phyloP scores from a whole-genome alignment of 2,888 invertebrate species.

The Coenonympha arcania region DNA sequence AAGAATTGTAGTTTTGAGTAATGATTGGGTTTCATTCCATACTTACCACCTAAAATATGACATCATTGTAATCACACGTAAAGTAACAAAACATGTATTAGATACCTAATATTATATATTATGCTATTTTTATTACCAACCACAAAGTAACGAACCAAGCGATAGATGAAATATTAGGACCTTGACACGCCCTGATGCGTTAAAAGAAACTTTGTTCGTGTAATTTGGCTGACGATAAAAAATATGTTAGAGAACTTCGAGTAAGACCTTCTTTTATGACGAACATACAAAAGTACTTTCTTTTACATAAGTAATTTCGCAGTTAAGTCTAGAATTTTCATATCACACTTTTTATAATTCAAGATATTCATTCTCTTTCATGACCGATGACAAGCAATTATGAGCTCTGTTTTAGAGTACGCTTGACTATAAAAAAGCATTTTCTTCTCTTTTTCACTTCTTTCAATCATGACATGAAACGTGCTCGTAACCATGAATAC shows the following conservation, averaged over 20 bases:
- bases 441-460: no score
- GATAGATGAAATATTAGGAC: conserved; percentile 43
- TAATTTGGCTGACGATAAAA: background rate
- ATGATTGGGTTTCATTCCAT: background rate
- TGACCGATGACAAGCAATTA: no score
- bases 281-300: background rate
- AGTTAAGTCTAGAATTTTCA: no score
- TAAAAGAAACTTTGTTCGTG: conserved; percentile 33
- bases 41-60: background rate
- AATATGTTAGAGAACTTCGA: background rate
- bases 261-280: background rate
- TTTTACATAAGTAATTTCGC: no score
- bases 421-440: no score
- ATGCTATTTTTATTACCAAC: no score
- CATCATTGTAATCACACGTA: background rate
- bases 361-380: no score
- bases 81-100: background rate
- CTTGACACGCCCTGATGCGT: conserved; percentile 46
- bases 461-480: no score
- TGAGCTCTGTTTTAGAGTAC: no score
- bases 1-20: background rate
- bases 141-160: conserved; percentile 27
- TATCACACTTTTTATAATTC: no score
- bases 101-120: no score
- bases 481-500: no score